phyloP scores from a whole-genome alignment of 2,113 vertebrate species.

The Mixornis gularis region DNA sequence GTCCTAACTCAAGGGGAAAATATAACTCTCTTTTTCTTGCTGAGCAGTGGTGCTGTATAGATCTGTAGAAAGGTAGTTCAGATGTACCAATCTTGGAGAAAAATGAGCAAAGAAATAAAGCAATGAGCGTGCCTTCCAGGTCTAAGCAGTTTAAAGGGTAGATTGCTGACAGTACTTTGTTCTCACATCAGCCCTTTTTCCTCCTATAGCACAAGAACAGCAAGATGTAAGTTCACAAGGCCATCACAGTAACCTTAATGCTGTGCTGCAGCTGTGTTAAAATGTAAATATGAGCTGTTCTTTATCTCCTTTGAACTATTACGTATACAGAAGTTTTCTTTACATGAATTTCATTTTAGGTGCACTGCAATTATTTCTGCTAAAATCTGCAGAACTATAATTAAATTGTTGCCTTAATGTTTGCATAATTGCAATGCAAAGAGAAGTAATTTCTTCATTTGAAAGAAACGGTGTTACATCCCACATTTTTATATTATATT shows the following conservation, averaged over 20 bases:
- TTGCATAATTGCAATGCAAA: conserved; percentile 28
- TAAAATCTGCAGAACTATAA: conserved; percentile 38
- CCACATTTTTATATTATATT: neutral
- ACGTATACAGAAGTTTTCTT: conserved; percentile 42
- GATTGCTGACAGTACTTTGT: conserved; percentile 86
- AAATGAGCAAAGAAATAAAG: conserved; percentile 97
- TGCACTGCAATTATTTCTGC: conserved; percentile 30
- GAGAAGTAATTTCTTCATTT: conserved; percentile 43
- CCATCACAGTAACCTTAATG: conserved; percentile 60
- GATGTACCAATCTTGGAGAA: conserved; percentile 97
- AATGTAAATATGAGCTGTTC: conserved; percentile 46
- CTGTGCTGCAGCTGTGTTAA: conserved; percentile 51
- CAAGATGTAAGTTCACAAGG: conserved; percentile 74
- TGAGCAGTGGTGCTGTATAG: conserved; percentile 90
- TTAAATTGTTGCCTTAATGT: conserved; percentile 52
- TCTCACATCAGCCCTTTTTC: conserved; percentile 74
- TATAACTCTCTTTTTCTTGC: conserved; percentile 97
- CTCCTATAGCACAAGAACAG: conserved; percentile 69
- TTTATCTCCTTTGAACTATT: conserved; percentile 42
- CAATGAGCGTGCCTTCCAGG: conserved; percentile 87
- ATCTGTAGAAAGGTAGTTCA: conserved; percentile 95
- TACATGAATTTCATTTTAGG: conserved; percentile 44
- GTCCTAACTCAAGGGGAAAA: conserved; percentile 99
- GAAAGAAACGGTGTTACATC: neutral
- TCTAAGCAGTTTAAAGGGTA: conserved; percentile 81